Conservation (phyloP, 2,888 invertebrate species). For the Scaptomyza polygonia region DNA sequence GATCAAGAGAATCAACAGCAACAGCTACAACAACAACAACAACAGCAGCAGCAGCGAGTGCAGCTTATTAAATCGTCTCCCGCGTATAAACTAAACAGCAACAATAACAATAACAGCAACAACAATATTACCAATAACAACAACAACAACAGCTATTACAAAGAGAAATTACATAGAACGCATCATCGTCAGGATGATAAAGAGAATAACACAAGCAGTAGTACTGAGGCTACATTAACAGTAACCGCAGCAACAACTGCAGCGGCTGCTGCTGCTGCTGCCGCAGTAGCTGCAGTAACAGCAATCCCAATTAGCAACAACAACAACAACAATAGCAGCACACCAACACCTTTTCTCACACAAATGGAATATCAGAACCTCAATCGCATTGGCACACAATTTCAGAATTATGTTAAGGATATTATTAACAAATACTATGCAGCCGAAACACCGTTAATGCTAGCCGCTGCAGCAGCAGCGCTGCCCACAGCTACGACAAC, state of each 20-base stretch:
- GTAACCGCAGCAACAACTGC: slow-evolving; percentile 28
- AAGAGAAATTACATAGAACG: slow-evolving; percentile 79
- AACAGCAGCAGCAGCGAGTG: slow-evolving; percentile 77
- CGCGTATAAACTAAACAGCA: slow-evolving; percentile 83
- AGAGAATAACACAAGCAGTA: slow-evolving; percentile 64
- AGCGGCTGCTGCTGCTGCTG: slow-evolving; percentile 39
- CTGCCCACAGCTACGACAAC: slow-evolving; percentile 72
- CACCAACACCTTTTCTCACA: slow-evolving; percentile 72
- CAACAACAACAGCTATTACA: slow-evolving; percentile 63
- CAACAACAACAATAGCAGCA: slow-evolving; percentile 49
- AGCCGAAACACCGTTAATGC: slow-evolving; percentile 82
- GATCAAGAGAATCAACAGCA: slow-evolving; percentile 77
- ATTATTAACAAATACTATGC: slow-evolving; percentile 84
- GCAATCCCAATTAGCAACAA: slow-evolving; percentile 44
- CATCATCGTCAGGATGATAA: slow-evolving; percentile 66
- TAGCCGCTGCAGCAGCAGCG: slow-evolving; percentile 73
- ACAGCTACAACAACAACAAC: slow-evolving; percentile 38
- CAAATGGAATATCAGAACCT: slow-evolving; percentile 84
- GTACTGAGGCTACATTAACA: slow-evolving; percentile 34
- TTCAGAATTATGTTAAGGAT: slow-evolving; percentile 84
- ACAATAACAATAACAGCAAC: slow-evolving; percentile 54
- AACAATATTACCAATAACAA: slow-evolving; percentile 54
- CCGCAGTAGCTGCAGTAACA: slow-evolving; percentile 29
- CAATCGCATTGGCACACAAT: slow-evolving; percentile 83
- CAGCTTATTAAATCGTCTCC: slow-evolving; percentile 85